A percentile compares a stretch with the other conserved stretches of the same genome.
Conservation (phyloP, 2,797 vertebrate genomes). For the Smutsia temminckii region DNA sequence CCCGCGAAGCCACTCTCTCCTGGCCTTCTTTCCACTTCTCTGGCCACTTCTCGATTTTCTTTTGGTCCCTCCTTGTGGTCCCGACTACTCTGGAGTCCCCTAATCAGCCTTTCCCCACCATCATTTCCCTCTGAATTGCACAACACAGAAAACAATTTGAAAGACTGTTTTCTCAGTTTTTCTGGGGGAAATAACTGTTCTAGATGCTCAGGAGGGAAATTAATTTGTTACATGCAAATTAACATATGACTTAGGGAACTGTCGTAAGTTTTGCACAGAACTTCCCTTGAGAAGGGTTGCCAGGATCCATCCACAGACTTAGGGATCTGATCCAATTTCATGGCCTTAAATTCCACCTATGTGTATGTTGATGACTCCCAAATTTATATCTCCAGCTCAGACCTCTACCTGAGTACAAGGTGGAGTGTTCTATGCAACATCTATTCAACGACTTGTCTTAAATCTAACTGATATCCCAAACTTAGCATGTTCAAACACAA, state of each 20-base stretch:
- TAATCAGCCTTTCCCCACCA: neutral
- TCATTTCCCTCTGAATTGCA: neutral
- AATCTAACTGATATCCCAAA: neutral
- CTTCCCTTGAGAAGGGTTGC: neutral
- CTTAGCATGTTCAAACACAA: neutral
- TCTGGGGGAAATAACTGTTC: neutral
- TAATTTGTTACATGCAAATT: neutral
- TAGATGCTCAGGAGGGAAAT: neutral
- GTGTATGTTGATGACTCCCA: neutral
- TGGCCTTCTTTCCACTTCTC: neutral
- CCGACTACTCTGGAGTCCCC: neutral
- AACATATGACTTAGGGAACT: neutral
- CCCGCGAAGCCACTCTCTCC: neutral
- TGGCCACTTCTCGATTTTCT: neutral
- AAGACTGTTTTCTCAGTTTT: neutral
- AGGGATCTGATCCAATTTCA: neutral
- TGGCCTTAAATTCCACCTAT: neutral
- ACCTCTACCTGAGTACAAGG: neutral
- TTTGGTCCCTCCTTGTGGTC: neutral
- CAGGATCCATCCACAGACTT: neutral
- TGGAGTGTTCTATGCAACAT: neutral
- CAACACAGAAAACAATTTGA: neutral
- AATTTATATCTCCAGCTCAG: neutral
- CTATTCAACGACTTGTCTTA: neutral
- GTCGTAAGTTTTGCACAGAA: neutral